Evolutionary conservation across 1,140 invertebrate species (phyloP), one percentile per base, ranked within the genome.

Genomic region (Oscheius sp.): DNA sequence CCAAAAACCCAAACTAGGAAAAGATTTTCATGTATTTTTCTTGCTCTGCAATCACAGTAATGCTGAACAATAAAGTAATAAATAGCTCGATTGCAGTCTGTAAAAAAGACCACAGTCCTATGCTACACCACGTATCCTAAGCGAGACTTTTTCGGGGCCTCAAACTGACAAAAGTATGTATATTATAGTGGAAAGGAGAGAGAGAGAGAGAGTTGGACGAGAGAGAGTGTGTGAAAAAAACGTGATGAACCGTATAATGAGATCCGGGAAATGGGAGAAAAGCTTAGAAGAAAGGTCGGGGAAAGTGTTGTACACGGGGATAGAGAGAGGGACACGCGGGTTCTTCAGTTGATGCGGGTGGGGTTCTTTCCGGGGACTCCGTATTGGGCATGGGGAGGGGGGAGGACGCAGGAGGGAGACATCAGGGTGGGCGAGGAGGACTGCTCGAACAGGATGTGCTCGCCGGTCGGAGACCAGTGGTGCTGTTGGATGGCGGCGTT

Each of bases 381-480:
- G 61, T 32, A 63, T 63, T 63, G 15, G 28, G 15, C 49, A 23
- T 55, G 49, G 23, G 28, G 7, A 26, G 61, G 10, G 32, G 26
- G 18, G 10, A 10, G 61, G 32, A 42, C 18, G 42, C 42, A 45
- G 42, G 42, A 32, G 36, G 15, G 15, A 0, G 61, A 42, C 26
- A 42, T 13, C 32, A 42, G 10, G 1, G 61, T 32, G 23, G 61
- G 61, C 0, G 61, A 10, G 38, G 7, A 10, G 15, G 49, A 55
- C 61, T 63, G 61, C 18, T 63, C 61, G 61, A 63, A 63, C 15
- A 63, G 61, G 10, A 63, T 26, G 29, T 63, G 61, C 29, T 63
- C 61, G 29, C 61, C 61, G 31, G 61, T 63, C 7, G 61, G 61
- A 10, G 61, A 63, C 10, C 28, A 63, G 31, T 63, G 61, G 31